A percentile compares a stretch with the other conserved stretches of the same genome.
Conservation (phyloP, 2,888 invertebrate genomes). For the Deilephila porcellus region DNA sequence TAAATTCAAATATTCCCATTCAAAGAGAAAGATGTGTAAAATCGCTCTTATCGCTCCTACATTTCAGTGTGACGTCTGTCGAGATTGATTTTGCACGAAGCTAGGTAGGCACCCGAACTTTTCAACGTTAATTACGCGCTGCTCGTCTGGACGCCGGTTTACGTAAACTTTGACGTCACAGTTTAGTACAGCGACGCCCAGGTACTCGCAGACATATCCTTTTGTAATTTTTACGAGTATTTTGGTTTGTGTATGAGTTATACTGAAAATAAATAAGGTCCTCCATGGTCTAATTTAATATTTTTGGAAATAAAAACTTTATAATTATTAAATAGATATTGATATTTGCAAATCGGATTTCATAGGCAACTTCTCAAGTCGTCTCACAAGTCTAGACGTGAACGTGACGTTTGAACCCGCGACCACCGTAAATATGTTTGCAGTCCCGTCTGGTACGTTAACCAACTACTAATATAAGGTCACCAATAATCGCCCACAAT, state of each 20-base stretch:
- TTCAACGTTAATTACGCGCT: constrained; percentile 30
- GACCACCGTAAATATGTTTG: too few relatives aligned
- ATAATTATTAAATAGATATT: too few relatives aligned
- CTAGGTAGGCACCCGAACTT: constrained; percentile 26
- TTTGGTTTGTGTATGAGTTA: too few relatives aligned
- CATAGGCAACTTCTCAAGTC: neutral
- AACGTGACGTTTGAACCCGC: too few relatives aligned
- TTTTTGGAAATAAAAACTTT: neutral
- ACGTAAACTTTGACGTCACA: constrained; percentile 23
- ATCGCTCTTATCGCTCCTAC: too few relatives aligned
- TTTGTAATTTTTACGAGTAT: too few relatives aligned
- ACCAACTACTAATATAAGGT: neutral
- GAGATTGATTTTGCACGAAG: constrained; percentile 8
- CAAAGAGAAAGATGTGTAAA: too few relatives aligned
- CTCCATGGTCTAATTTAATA: neutral
- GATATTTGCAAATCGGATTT: neutral
- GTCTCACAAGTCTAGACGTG: neutral
- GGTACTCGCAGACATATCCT: neutral
- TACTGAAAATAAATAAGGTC: too few relatives aligned
- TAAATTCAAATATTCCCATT: too few relatives aligned
- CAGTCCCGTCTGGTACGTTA: neutral
- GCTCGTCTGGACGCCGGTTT: constrained; percentile 11
- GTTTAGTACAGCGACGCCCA: neutral
- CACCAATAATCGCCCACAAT: neutral
- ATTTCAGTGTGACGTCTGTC: neutral